Percentiles rank a stretch among this genome's conserved stretches.
These are phyloP conservation scores for Andrena trimmerana DNA, from an alignment of 2,888 invertebrate species.

Conservation along the genomic window DNA sequence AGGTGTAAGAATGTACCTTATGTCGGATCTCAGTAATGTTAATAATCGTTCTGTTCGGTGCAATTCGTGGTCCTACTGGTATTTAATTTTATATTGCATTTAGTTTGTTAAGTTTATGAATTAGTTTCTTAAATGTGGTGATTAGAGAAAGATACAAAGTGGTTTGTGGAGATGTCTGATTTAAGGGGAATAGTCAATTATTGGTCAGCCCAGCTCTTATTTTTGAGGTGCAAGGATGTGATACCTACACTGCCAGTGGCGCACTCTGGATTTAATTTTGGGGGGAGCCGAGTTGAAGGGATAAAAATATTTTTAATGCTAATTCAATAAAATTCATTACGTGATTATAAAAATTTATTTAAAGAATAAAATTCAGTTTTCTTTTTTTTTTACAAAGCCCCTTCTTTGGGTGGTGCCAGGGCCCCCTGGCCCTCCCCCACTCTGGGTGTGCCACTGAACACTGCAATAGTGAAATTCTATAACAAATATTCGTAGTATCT, in stretches of 20 bases:
- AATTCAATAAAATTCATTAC: no score
- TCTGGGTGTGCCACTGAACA: not conserved
- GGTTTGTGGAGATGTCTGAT: not conserved
- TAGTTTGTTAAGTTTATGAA: not conserved
- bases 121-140: no score
- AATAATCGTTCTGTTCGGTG: not conserved
- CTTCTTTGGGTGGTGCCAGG: no score
- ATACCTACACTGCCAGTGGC: not conserved
- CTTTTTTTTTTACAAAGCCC: no score
- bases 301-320: no score
- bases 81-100: not conserved
- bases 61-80: not conserved
- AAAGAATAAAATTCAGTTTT: no score
- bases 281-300: no score
- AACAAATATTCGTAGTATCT: no score
- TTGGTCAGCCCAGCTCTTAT: not conserved
- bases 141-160: not conserved
- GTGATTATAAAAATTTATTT: no score
- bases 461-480: not conserved
- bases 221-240: not conserved
- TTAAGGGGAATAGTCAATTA: not conserved
- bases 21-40: conserved; percentile 5
- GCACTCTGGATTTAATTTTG: no score
- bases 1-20: not conserved
- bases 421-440: no score